Evolutionary conservation across 2,888 invertebrate genomes (phyloP).

Genomic region (Halictus ligatus): DNA sequence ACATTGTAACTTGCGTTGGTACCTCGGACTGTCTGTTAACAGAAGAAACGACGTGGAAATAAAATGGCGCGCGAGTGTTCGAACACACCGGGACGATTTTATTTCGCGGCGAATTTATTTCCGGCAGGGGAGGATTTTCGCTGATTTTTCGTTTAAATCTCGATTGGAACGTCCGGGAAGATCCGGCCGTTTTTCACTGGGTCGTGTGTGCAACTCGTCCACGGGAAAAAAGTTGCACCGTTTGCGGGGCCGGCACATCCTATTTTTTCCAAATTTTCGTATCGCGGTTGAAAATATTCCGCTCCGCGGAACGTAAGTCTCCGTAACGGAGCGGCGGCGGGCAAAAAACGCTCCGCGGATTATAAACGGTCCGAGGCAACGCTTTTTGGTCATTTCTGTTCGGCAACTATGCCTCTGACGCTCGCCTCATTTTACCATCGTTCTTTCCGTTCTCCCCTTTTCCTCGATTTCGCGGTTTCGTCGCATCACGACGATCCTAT

Average conservation of each 20-base stretch:
- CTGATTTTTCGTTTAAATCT: not conserved
- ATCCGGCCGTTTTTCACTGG: not conserved
- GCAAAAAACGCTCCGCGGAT: not conserved
- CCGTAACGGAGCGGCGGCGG: not conserved
- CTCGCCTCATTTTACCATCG: not conserved
- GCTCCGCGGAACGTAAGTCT: conserved; percentile 1
- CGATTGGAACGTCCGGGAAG: not conserved
- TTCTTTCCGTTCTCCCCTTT: not conserved
- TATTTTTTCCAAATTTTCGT: conserved; percentile 20
- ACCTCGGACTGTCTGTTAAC: not conserved
- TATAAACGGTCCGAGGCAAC: conserved; percentile 4
- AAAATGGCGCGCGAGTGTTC: not conserved
- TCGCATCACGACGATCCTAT: conserved; percentile 5
- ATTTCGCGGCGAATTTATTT: conserved; percentile 3
- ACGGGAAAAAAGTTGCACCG: not conserved
- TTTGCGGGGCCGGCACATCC: not conserved
- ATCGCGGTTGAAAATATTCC: not conserved
- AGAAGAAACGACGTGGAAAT: not conserved
- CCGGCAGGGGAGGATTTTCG: not conserved
- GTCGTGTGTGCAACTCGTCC: not conserved
- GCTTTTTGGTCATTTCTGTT: not conserved
- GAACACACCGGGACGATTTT: not conserved
- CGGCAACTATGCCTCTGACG: not conserved
- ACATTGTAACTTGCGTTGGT: not conserved
- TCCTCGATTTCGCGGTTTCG: not conserved